Percentiles rank a stretch among this genome's conserved stretches.
These are phyloP conservation scores for Reticulitermes speratus DNA, from an alignment of 1,140 invertebrate genomes.

Conservation along the genomic window DNA sequence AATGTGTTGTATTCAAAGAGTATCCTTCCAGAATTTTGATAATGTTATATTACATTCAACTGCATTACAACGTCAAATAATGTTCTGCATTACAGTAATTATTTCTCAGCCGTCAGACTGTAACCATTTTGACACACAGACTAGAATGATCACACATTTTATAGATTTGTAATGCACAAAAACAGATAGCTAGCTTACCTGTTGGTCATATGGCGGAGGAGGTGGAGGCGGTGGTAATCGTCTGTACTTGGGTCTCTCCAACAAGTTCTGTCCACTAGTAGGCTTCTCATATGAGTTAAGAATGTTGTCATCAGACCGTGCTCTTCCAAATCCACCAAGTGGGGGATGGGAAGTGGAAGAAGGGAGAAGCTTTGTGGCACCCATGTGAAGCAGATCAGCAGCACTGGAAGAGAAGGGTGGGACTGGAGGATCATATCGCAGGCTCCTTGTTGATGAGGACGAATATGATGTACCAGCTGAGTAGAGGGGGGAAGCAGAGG, in stretches of 20 bases:
- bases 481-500: conserved; percentile 51
- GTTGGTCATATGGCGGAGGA: conserved; percentile 64
- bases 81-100: no score
- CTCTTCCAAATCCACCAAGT: conserved; percentile 55
- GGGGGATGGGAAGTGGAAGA: neutral
- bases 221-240: conserved; percentile 69
- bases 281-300: conserved; percentile 58
- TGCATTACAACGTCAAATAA: no score
- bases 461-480: conserved; percentile 51
- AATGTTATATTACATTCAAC: no score
- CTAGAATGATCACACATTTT: no score
- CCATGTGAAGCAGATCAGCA: neutral
- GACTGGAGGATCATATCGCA: conserved; percentile 51
- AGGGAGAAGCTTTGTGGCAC: neutral
- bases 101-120: no score
- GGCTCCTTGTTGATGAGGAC: conserved; percentile 51
- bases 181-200: conserved; percentile 37
- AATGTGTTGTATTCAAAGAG: no score
- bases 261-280: conserved; percentile 28
- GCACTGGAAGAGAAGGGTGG: conserved; percentile 33
- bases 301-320: conserved; percentile 76
- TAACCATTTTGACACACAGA: no score
- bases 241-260: conserved; percentile 59
- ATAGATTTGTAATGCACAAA: neutral
- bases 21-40: no score